A percentile compares a stretch with the other conserved stretches of the same genome.
Conservation (phyloP, 2,113 vertebrate species). For the Hemichromis elongatus region DNA sequence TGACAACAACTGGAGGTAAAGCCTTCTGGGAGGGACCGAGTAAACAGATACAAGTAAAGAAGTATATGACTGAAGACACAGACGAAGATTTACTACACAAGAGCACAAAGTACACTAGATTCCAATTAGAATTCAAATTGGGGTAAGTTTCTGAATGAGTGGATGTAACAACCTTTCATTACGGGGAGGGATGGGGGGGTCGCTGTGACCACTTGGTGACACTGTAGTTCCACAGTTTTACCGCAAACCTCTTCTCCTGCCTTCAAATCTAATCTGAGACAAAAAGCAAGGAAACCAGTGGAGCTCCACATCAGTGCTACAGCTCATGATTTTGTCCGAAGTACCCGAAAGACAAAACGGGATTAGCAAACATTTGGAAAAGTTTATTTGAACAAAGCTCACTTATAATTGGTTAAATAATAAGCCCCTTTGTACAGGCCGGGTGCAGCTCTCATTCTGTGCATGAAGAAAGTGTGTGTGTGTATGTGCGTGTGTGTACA, state of each 20-base stretch:
- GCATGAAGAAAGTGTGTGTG: background rate
- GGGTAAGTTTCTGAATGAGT: background rate
- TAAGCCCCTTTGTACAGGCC: background rate
- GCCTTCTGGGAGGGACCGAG: background rate
- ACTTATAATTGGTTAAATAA: slow-evolving; percentile 38
- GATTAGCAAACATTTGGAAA: slow-evolving; percentile 47
- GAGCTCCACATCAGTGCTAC: slow-evolving; percentile 14
- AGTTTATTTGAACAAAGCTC: slow-evolving; percentile 36
- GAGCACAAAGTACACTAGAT: background rate
- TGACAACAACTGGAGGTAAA: background rate
- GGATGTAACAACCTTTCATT: background rate
- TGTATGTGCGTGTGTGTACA: background rate
- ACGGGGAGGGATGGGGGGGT: background rate
- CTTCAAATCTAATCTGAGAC: background rate
- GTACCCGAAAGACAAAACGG: slow-evolving; percentile 29
- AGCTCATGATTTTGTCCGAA: slow-evolving; percentile 32
- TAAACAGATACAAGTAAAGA: background rate
- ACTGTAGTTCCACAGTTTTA: slow-evolving; percentile 1
- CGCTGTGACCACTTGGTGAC: slow-evolving; percentile 34
- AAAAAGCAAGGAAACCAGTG: background rate
- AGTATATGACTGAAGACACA: background rate
- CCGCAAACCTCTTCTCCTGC: background rate
- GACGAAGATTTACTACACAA: background rate
- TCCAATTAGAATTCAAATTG: background rate
- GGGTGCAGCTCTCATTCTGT: background rate